A percentile compares a stretch with the other conserved stretches of the same genome.
These are phyloP conservation scores for Riptortus pedestris DNA, from an alignment of 1,140 invertebrate genomes.

Conservation along the genomic window DNA sequence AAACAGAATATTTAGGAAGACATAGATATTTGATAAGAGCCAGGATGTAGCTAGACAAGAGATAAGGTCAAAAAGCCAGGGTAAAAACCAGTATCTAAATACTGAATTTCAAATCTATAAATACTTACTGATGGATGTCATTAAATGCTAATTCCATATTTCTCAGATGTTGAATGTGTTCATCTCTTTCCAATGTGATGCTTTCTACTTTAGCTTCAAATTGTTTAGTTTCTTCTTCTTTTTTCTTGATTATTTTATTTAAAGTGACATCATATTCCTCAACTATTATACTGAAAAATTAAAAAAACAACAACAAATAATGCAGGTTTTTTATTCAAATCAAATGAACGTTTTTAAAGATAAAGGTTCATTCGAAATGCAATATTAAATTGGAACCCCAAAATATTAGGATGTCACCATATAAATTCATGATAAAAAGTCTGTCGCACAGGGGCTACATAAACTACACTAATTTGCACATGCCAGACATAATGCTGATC, in stretches of 20 bases:
- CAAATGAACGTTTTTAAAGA: no score
- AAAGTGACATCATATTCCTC: conserved; percentile 56
- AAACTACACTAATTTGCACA: no score
- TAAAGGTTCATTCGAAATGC: no score
- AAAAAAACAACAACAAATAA: neutral
- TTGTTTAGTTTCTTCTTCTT: conserved; percentile 45
- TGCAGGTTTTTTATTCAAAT: no score
- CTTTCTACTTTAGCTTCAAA: conserved; percentile 41
- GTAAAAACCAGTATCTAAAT: no score
- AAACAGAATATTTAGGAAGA: neutral
- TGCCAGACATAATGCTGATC: no score
- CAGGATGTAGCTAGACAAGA: no score
- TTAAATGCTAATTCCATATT: conserved; percentile 71
- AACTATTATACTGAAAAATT: conserved; percentile 43
- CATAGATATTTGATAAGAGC: neutral
- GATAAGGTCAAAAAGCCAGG: no score
- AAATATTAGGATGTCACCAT: no score
- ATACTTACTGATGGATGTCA: conserved; percentile 58
- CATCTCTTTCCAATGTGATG: conserved; percentile 46
- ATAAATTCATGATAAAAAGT: no score
- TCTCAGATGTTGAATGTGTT: conserved; percentile 56
- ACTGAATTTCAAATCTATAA: neutral
- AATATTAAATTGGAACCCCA: no score
- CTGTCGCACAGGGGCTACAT: no score
- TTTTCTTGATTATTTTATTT: conserved; percentile 46